These are phyloP conservation scores for Dryobates pubescens DNA, from an alignment of 2,797 vertebrate species.

Conservation along the genomic window DNA sequence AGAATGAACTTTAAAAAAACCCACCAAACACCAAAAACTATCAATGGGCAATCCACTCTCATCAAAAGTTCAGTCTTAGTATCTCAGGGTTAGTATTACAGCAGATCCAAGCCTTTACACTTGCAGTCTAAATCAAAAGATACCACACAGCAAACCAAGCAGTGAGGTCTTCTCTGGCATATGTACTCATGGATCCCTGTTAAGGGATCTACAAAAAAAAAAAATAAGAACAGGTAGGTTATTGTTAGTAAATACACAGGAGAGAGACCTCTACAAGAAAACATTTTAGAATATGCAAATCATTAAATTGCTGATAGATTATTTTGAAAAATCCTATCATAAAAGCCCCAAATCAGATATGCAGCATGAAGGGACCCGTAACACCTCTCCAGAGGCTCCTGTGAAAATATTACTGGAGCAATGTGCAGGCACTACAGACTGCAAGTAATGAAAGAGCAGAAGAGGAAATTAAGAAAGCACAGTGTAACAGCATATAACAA, in stretches of 20 bases:
- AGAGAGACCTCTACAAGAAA: not conserved
- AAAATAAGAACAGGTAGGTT: not conserved
- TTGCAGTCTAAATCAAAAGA: not conserved
- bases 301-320: not conserved
- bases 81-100: not conserved
- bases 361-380: not conserved
- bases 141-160: not conserved
- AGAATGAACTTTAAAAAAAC: not conserved
- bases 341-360: not conserved
- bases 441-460: slow-evolving; percentile 2
- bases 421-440: not conserved
- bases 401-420: not conserved
- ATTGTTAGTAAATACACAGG: not conserved
- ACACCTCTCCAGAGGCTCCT: not conserved
- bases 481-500: not conserved
- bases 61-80: not conserved
- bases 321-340: not conserved
- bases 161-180: not conserved
- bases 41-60: not conserved
- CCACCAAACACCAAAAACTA: not conserved
- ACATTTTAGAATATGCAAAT: not conserved
- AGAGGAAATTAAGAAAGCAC: not conserved
- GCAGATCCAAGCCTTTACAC: not conserved
- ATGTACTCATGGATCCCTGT: not conserved
- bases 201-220: not conserved